Percentiles rank a stretch among this genome's conserved stretches.
Evolutionary conservation across 2,797 vertebrate species (phyloP).

Genomic region (Eutrigla gurnardus): DNA sequence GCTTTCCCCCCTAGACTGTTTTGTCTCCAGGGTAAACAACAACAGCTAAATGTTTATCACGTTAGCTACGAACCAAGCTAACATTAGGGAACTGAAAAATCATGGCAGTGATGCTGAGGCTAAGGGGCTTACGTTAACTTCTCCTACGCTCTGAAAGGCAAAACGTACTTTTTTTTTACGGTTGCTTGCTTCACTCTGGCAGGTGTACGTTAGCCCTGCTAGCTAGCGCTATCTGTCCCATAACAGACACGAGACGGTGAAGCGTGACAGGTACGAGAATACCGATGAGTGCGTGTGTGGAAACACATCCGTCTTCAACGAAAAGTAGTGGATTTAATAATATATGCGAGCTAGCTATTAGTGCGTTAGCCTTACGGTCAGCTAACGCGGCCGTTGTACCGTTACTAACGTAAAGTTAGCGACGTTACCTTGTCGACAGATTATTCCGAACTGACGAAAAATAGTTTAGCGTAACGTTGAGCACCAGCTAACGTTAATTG

Average conservation of each 20-base stretch:
- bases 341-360: not conserved
- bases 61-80: not conserved
- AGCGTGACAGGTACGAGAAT: not conserved
- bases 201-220: constrained; percentile 26
- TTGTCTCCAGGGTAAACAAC: constrained; percentile 53
- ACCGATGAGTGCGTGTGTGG: no score
- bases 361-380: not conserved
- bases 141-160: no score
- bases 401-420: not conserved
- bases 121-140: no score
- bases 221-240: not conserved
- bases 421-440: not conserved
- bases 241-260: not conserved
- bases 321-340: no score
- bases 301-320: no score
- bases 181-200: not conserved
- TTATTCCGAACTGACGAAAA: not conserved
- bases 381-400: not conserved
- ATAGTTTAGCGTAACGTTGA: no score
- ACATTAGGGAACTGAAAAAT: no score
- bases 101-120: no score
- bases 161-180: no score
- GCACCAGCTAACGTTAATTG: not conserved
- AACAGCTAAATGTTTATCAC: constrained; percentile 25
- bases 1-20: constrained; percentile 8